Evolutionary conservation across 2,113 vertebrate species (phyloP), one percentile per base, ranked within the genome.

Genomic region (Podocnemis expansa): DNA sequence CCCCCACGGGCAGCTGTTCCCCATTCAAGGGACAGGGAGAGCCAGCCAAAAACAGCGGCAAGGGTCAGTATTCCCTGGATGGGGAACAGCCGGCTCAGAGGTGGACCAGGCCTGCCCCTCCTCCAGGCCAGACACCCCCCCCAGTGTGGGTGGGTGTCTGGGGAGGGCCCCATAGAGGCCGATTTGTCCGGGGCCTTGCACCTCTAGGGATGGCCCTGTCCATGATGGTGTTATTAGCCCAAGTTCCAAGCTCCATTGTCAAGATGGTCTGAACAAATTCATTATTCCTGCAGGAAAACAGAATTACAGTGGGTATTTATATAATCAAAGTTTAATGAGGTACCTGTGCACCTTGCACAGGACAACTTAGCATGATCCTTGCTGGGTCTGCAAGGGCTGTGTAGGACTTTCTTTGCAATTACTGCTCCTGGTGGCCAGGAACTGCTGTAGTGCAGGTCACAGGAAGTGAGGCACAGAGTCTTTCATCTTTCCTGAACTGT

Each of bases 401-500:
- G 51, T 19, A 81, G 54, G 45, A 2, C 1, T 16, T 78, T 60
- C 81, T 89, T 22, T 14, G 1, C 76, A 70, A 88, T 80, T 87
- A 82, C 54, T 4, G 4, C 6, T 73, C 29, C 60, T 49, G 3
- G 1, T 38, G 79, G 9, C 14, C 79, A 78, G n/a, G n/a, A 73
- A 51, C 25, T 81, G 21, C 3, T 41, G 27, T 56, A 29, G 5
- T 73, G 34, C 8, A 88, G 82, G 13, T 25, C 41, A 27, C 7
- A 7, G 41, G 73, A 52, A 49, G 3, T 3, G 13, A 84, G 21
- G 34, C 63, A 3, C 0, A 0, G 14, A 10, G 4, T 84, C 84
- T 52, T 2, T 41, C 54, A 76, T 76, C 2, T 45, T 31, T 29
- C 63, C 58, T 92, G 85, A 85, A 4, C 21, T 47, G 0, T 0